phyloP scores from a whole-genome alignment of 92 coral and sea anemone genomes.

The Muricea muricata region DNA sequence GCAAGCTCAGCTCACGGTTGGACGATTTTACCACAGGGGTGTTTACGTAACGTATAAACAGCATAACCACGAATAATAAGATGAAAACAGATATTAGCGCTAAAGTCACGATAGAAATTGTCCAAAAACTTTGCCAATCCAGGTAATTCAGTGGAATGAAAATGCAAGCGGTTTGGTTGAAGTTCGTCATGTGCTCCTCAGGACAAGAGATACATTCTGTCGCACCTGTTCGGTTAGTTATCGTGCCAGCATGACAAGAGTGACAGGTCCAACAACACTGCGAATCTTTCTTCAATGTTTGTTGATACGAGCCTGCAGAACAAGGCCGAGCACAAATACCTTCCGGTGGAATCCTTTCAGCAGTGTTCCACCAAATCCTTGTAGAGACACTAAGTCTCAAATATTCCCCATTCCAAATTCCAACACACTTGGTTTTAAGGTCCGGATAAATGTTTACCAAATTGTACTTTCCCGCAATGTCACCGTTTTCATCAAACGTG shows the following conservation, averaged over 20 bases:
- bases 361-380: constrained; percentile 43
- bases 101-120: constrained; percentile 58
- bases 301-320: neutral
- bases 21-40: constrained; percentile 87
- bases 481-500: constrained; percentile 65
- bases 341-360: constrained; percentile 1
- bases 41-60: constrained; percentile 67
- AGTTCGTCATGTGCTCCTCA: constrained; percentile 51
- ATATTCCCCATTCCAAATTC: constrained; percentile 24
- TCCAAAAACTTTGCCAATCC: constrained; percentile 70
- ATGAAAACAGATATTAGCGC: constrained; percentile 47
- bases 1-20: constrained; percentile 79
- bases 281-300: neutral
- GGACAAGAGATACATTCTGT: constrained; percentile 65
- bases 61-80: constrained; percentile 24
- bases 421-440: neutral
- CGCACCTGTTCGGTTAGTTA: constrained; percentile 67
- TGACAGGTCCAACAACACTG: constrained; percentile 84
- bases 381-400: constrained; percentile 1
- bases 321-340: constrained; percentile 25
- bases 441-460: constrained; percentile 48
- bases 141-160: constrained; percentile 71
- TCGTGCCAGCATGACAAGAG: constrained; percentile 59
- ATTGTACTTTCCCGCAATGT: constrained; percentile 67
- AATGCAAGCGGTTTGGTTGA: constrained; percentile 63